Conservation (phyloP, 2,797 vertebrate genomes). For the Sebastes paucispinis region DNA sequence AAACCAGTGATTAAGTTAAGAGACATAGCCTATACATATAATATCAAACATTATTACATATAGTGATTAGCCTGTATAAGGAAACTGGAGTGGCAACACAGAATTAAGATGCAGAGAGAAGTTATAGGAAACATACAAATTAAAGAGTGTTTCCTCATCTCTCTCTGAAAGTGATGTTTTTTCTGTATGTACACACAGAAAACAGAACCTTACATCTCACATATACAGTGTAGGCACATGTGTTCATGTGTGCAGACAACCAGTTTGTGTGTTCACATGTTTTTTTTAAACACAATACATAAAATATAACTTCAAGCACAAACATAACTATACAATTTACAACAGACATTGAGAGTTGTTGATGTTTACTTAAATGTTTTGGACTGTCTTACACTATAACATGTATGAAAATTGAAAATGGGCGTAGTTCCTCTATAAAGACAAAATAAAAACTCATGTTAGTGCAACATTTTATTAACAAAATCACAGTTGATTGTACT, state of each 20-base stretch:
- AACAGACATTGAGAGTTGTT: not conserved
- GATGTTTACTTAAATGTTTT: too few relatives aligned
- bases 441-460: too few relatives aligned
- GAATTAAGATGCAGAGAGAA: too few relatives aligned
- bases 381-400: too few relatives aligned
- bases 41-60: not conserved
- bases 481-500: not conserved
- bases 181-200: not conserved
- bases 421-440: too few relatives aligned
- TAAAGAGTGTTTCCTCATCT: too few relatives aligned
- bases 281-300: not conserved
- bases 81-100: too few relatives aligned
- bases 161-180: too few relatives aligned
- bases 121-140: not conserved
- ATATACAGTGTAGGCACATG: rapidly evolving
- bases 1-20: not conserved
- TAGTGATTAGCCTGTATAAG: too few relatives aligned
- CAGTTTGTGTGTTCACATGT: not conserved
- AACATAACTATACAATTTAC: not conserved
- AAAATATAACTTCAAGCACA: not conserved
- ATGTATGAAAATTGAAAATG: too few relatives aligned
- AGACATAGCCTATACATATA: not conserved
- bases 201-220: not conserved
- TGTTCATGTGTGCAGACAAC: not conserved
- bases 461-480: not conserved